Base-by-base conservation (phyloP, 2,113 vertebrate species). In the Lipophrys pholis region DNA sequence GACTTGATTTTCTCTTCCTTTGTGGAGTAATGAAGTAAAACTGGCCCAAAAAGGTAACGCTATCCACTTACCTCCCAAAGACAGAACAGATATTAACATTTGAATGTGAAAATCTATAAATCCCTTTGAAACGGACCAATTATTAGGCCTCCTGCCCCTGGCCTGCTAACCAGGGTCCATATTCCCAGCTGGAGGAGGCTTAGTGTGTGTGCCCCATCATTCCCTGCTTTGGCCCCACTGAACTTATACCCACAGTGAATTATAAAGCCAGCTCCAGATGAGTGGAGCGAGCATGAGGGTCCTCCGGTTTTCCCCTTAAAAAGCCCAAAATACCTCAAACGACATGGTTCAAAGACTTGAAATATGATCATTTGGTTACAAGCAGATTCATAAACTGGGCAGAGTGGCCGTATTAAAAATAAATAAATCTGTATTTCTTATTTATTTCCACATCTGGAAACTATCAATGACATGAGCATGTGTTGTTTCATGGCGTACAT, bases 91-190 rank as follows among this genome's bases (percentile, higher is more conserved):
- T 67, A 84, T 78, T 71, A 66, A 87, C 55, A 87, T 85, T 77
- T 69, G 51, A 80, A 88, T 76, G 76, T 76, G 69, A 86, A 90
- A 87, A 86, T 83, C 65, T 80, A 84, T 84, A 88, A 87, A 84
- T 86, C 80, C 70, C 72, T 82, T 76, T 74, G 55, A 76, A 88
- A 73, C 63, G 69, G 63, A 62, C 55, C 60, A 78, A 83, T 87
- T 87, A 87, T 52, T 68, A 73, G 67, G 67, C 55, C 35, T 5
- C 2, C 17, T 71, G 71, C 58, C 52, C 74, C 45, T 45, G 46
- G 71, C 66, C 30, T 17, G 36, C 40, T 67, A 55, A 61, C 59
- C 55, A 1, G 41, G n/a, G 48, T 59, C 70, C 50, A 56, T 68
- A 68, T 69, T 69, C 48, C 56, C 84, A 83, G 78, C 81, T 79